phyloP scores from a whole-genome alignment of 2,888 invertebrate genomes.

The Eupithecia inturbata region DNA sequence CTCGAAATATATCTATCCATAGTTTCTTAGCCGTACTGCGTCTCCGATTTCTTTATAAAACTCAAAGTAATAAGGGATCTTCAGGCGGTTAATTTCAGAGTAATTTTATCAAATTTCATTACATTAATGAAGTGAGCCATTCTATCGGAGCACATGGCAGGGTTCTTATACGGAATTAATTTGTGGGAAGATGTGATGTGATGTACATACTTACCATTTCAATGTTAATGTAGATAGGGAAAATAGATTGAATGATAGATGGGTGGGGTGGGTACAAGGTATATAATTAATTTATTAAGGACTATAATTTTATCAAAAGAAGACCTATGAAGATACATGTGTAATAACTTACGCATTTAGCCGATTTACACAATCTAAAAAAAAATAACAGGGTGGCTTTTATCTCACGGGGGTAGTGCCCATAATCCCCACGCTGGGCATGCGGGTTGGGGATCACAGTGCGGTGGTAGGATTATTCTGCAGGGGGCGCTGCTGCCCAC shows the following conservation, averaged over 20 bases:
- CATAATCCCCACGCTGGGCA: no score
- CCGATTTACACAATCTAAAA: no score
- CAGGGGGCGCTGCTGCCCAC: no score
- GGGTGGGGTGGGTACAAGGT: neutral
- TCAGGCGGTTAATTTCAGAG: conserved; percentile 71
- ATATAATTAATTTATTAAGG: neutral
- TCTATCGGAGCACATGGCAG: conserved; percentile 56
- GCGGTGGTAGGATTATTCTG: no score
- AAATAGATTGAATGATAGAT: conserved; percentile 47
- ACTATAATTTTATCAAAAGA: neutral
- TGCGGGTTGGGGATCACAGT: no score
- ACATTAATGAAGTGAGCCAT: conserved; percentile 69
- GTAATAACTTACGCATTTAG: no score
- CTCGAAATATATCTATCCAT: conserved; percentile 46
- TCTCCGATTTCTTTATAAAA: conserved; percentile 68
- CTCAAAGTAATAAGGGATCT: conserved; percentile 65
- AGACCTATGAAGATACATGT: no score
- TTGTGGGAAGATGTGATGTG: conserved; percentile 48
- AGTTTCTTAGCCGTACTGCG: conserved; percentile 37
- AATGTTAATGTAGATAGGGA: conserved; percentile 62
- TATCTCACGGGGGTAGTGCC: no score
- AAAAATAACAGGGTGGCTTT: no score
- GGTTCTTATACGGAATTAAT: conserved; percentile 42
- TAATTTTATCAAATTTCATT: conserved; percentile 76
- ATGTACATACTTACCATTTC: conserved; percentile 45